Evolutionary conservation across 2,113 vertebrate genomes (phyloP).

Genomic region (Phoxinus phoxinus): DNA sequence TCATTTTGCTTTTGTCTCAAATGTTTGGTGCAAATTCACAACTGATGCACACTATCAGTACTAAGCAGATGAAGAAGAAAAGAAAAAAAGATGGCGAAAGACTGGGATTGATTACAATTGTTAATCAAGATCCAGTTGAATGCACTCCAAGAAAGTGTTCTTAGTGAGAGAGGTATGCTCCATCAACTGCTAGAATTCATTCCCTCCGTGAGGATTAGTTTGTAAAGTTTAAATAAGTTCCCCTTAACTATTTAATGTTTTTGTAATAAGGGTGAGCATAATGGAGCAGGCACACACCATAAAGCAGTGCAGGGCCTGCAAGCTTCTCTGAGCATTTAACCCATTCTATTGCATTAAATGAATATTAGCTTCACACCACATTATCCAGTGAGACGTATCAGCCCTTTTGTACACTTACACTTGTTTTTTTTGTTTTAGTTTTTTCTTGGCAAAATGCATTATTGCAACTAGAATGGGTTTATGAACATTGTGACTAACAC

Average conservation of each 20-base stretch:
- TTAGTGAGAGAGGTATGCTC: slow-evolving; percentile 66
- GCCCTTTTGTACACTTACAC: slow-evolving; percentile 4
- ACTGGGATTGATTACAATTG: slow-evolving; percentile 79
- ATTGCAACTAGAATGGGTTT: background rate
- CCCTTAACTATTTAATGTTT: slow-evolving; percentile 62
- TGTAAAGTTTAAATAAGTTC: slow-evolving; percentile 62
- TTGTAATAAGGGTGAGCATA: slow-evolving; percentile 46
- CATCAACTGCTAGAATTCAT: slow-evolving; percentile 64
- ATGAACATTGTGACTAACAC: slow-evolving; percentile 19
- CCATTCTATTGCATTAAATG: slow-evolving; percentile 36
- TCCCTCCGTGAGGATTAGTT: slow-evolving; percentile 49
- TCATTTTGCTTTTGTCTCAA: background rate
- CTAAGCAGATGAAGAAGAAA: slow-evolving; percentile 41
- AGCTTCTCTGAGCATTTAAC: slow-evolving; percentile 11
- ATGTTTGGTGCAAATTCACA: slow-evolving; percentile 62
- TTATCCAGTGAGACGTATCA: slow-evolving; percentile 37
- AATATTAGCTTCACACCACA: slow-evolving; percentile 52
- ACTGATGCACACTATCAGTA: slow-evolving; percentile 71
- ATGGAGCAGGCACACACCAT: slow-evolving; percentile 50
- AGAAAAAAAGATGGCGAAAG: slow-evolving; percentile 60
- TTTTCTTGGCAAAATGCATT: slow-evolving; percentile 6
- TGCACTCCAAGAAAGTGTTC: slow-evolving; percentile 70
- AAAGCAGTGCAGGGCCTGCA: slow-evolving; percentile 21
- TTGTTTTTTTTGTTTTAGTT: background rate
- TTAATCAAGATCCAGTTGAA: slow-evolving; percentile 80